phyloP scores from a whole-genome alignment of 2,888 invertebrate genomes.

The Meteorus cinctellus region DNA sequence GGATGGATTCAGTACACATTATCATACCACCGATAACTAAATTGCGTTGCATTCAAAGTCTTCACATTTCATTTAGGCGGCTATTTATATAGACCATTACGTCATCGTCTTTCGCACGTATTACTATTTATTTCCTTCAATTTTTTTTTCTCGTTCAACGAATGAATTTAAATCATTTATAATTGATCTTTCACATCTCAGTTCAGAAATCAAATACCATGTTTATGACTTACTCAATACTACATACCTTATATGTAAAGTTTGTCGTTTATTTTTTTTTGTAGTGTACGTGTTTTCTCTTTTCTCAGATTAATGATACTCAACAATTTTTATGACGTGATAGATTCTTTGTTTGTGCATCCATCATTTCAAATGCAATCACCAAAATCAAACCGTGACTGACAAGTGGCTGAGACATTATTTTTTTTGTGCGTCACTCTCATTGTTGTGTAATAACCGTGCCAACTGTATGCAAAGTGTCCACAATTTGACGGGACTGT shows the following conservation, averaged over 20 bases:
- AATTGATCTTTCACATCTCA: neutral
- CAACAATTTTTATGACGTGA: constrained; percentile 4
- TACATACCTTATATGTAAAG: constrained; percentile 12
- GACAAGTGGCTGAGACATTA: constrained; percentile 57
- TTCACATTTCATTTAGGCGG: constrained; percentile 19
- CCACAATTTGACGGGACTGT: constrained; percentile 37
- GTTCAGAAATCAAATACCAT: neutral
- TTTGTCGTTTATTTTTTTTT: neutral
- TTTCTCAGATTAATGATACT: neutral
- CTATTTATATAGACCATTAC: constrained; percentile 1
- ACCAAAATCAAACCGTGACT: constrained; percentile 55
- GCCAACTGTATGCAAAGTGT: constrained; percentile 47
- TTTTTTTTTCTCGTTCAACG: neutral
- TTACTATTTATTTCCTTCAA: neutral
- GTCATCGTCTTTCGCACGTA: constrained; percentile 13
- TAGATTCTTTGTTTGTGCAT: constrained; percentile 3
- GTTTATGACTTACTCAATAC: neutral
- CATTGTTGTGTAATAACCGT: constrained; percentile 46
- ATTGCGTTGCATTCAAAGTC: constrained; percentile 10
- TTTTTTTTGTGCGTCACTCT: constrained; percentile 46
- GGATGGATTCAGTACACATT: constrained; percentile 45
- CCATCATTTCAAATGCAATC: constrained; percentile 38
- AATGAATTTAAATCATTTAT: neutral
- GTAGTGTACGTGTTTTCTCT: neutral
- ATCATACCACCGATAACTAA: constrained; percentile 24